These are phyloP conservation scores for Gobionotothen gibberifrons DNA, from an alignment of 2,797 vertebrate species.

Conservation along the genomic window DNA sequence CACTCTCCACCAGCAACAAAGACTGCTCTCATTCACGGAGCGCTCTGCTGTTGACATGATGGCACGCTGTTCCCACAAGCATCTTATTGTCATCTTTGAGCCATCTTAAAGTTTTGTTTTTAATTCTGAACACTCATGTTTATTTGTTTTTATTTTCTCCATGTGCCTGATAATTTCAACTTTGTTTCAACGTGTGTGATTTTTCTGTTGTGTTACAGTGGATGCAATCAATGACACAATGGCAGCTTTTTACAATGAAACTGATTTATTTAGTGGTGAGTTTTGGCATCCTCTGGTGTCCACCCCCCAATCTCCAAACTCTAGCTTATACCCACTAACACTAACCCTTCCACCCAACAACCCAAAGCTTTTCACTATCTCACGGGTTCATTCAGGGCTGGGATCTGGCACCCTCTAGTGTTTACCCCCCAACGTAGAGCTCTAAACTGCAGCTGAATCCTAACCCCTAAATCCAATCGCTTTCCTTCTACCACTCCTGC, in stretches of 20 bases:
- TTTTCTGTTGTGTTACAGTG: constrained; percentile 95
- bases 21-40: constrained; percentile 46
- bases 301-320: constrained; percentile 63
- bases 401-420: constrained; percentile 91
- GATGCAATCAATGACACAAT: constrained; percentile 99
- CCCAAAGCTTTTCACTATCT: constrained; percentile 86
- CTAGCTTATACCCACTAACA: constrained; percentile 82
- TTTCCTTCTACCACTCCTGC: constrained; percentile 63
- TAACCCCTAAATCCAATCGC: constrained; percentile 69
- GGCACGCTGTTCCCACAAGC: constrained; percentile 10
- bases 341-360: constrained; percentile 69
- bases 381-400: constrained; percentile 91
- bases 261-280: constrained; percentile 99
- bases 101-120: constrained; percentile 34
- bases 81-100: constrained; percentile 3
- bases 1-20: constrained; percentile 63
- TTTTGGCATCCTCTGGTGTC: constrained; percentile 90
- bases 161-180: constrained; percentile 62
- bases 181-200: constrained; percentile 77
- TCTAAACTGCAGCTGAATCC: constrained; percentile 45
- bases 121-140: constrained; percentile 45
- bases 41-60: constrained; percentile 22
- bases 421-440: constrained; percentile 69
- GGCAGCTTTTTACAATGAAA: constrained; percentile 99
- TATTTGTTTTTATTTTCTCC: constrained; percentile 36